Evolutionary conservation across 2,113 vertebrate genomes (phyloP), one percentile per base, ranked within the genome.

Genomic region (Corythaeola cristata): DNA sequence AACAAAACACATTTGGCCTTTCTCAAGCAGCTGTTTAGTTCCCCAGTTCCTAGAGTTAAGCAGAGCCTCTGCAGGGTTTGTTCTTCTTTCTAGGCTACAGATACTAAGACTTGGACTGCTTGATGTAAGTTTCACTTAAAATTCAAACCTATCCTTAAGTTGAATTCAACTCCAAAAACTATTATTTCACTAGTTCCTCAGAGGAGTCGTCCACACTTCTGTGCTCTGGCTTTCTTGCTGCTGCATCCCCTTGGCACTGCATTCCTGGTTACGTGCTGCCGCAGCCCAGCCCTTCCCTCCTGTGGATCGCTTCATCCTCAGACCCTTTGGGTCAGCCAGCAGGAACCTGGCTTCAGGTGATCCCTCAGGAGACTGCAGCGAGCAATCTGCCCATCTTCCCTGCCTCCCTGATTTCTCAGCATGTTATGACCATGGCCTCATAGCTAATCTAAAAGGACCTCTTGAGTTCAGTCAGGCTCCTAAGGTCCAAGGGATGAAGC

Each of bases 181-280:
- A 2, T 41, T 72, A 41, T 44, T 58, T 77, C 76, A 80, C 45
- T 27, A 44, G 35, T 9, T 94, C 24, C 44, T 58, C 63, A 49
- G 27, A 62, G 41, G 15, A 44, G 2, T 33, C 1, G 5, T 26
- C 26, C 44, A 52, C 9, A 3, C 10, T 37, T 6, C 47, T 2
- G 5, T 4, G 32, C 17, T 67, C 66, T 4, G 5, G 21, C 15
- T 41, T 33, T 27, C 64, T 44, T 44, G 41, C 44, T 49, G 24
- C 20, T 47, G 53, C 11, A 1, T 12, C 24, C n/a, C 16, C 11
- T 12, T 32, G 33, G 50, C 44, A 33, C 2, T 2, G 3, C 2
- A 3, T 4, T 45, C 23, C 49, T 33, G 39, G 23, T 0, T 28
- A 19, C 6, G 9, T 11, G n/a, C 21, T 67, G 71, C 37, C 56